Evolutionary conservation across 2,113 vertebrate genomes (phyloP).

Genomic region (Hiodon alosoides): DNA sequence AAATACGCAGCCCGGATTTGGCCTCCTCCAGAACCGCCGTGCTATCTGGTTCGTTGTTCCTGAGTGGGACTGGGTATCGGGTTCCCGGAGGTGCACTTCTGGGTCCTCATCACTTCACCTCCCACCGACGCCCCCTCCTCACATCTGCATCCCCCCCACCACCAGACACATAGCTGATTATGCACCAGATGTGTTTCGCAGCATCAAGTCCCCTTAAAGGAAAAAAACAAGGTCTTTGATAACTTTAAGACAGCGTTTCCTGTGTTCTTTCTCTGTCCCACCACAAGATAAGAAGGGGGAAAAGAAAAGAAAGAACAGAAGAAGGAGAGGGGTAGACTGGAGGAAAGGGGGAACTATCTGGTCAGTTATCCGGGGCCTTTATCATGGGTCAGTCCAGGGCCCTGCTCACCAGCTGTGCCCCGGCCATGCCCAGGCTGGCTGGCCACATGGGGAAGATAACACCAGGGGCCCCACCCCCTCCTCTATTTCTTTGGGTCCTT

Average conservation of each 20-base stretch:
- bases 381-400: neutral
- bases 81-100: neutral
- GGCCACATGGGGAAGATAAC: neutral
- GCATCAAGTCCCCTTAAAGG: neutral
- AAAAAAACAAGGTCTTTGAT: constrained; percentile 9
- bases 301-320: neutral
- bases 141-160: neutral
- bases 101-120: neutral
- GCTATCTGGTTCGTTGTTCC: constrained; percentile 11
- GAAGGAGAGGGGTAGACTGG: neutral
- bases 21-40: neutral
- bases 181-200: constrained; percentile 9
- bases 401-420: neutral
- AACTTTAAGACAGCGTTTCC: neutral
- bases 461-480: neutral
- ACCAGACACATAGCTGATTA: constrained; percentile 3
- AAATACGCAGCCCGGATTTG: neutral
- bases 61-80: neutral
- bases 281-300: neutral
- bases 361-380: neutral
- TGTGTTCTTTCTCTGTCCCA: neutral
- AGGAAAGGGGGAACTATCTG: neutral
- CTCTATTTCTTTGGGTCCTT: neutral
- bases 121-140: neutral
- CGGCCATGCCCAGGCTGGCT: neutral